These are phyloP conservation scores for Glaucomys volans DNA, from an alignment of 2,113 vertebrate species.

Conservation along the genomic window DNA sequence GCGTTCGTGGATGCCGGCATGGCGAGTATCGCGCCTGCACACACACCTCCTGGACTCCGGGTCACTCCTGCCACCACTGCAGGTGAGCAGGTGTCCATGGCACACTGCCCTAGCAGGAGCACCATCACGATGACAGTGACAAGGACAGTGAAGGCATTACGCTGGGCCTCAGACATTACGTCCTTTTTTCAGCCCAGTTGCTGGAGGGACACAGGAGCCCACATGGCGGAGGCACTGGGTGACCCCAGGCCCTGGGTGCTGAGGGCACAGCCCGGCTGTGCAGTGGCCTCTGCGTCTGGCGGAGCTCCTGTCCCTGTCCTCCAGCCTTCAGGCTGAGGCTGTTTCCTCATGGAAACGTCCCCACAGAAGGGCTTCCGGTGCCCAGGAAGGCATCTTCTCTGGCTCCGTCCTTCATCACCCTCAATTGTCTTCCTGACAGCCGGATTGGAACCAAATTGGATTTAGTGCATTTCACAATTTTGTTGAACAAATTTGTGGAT, in stretches of 20 bases:
- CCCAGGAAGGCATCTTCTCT: conserved; percentile 3
- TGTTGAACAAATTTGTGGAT: conserved; percentile 80
- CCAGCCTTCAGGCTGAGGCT: not conserved
- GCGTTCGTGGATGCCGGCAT: no score
- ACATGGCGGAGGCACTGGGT: not conserved
- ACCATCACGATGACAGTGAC: no score
- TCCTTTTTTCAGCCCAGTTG: not conserved
- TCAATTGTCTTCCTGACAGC: conserved; percentile 70
- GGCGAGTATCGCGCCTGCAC: no score
- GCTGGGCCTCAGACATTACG: accelerated
- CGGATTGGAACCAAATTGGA: conserved; percentile 70
- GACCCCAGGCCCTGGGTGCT: not conserved
- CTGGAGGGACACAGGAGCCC: not conserved
- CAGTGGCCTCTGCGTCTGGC: not conserved
- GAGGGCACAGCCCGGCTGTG: not conserved
- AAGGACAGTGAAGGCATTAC: no score
- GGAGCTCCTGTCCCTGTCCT: not conserved
- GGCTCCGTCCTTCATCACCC: conserved; percentile 46
- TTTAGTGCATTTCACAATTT: conserved; percentile 79
- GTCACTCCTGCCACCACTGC: no score
- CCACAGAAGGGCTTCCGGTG: not conserved
- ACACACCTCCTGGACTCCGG: no score
- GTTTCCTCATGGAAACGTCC: conserved; percentile 27
- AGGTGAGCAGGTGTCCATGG: no score
- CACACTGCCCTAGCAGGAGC: no score